phyloP scores from a whole-genome alignment of 1,140 invertebrate genomes.

The Bombus turneri region DNA sequence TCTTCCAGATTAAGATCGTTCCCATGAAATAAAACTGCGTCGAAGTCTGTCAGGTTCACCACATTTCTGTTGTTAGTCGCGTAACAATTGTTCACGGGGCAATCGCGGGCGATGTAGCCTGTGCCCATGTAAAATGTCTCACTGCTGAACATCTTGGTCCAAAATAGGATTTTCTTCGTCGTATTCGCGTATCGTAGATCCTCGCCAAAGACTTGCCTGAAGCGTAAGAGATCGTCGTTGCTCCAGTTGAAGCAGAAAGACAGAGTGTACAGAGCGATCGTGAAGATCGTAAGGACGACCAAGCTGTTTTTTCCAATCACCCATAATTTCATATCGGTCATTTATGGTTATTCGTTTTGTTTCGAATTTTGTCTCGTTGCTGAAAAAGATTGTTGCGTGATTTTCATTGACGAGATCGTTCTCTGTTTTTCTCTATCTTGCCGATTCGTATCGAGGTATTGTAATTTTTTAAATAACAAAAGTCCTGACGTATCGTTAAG shows the following conservation, averaged over 20 bases:
- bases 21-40: constrained; percentile 72
- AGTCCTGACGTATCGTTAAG: neutral
- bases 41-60: constrained; percentile 56
- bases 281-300: constrained; percentile 7
- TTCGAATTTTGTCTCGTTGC: neutral
- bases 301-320: constrained; percentile 7
- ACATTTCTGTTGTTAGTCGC: constrained; percentile 48
- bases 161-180: constrained; percentile 70
- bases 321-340: constrained; percentile 44
- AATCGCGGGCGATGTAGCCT: constrained; percentile 61
- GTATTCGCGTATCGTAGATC: neutral
- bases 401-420: neutral
- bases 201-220: neutral
- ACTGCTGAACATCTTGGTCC: constrained; percentile 71
- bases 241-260: constrained; percentile 14
- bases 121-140: constrained; percentile 69
- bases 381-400: neutral
- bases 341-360: neutral
- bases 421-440: too few relatives aligned
- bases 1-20: constrained; percentile 56
- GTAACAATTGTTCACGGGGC: constrained; percentile 64
- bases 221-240: neutral
- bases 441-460: too few relatives aligned
- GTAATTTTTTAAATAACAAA: too few relatives aligned
- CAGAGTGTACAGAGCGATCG: constrained; percentile 30